A percentile compares a stretch with the other conserved stretches of the same genome.
Conservation (phyloP, 2,113 vertebrate species). For the Gasterosteus aculeatus region DNA sequence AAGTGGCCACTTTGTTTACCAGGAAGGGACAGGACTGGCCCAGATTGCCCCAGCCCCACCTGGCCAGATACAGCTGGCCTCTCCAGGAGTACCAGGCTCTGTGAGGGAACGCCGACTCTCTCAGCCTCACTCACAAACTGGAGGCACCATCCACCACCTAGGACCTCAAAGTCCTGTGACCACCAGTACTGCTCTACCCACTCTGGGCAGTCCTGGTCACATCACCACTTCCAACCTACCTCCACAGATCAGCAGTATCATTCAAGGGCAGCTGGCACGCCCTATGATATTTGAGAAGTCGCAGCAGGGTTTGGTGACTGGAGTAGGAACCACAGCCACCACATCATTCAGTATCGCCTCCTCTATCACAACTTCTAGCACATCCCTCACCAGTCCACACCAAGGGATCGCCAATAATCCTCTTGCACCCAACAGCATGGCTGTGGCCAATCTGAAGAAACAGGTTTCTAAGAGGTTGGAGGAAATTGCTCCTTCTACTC, state of each 20-base stretch:
- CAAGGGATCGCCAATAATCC: conserved; percentile 86
- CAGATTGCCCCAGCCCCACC: conserved; percentile 85
- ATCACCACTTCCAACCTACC: conserved; percentile 91
- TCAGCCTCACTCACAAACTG: conserved; percentile 92
- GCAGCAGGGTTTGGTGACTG: conserved; percentile 81
- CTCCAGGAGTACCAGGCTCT: conserved; percentile 78
- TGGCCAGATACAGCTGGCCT: conserved; percentile 84
- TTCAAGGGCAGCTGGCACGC: conserved; percentile 88
- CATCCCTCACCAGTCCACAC: conserved; percentile 85
- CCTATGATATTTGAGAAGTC: conserved; percentile 88
- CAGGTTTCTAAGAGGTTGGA: conserved; percentile 88
- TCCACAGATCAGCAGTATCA: conserved; percentile 93
- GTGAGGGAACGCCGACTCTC: conserved; percentile 87
- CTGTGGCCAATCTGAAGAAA: conserved; percentile 82
- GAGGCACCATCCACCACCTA: conserved; percentile 91
- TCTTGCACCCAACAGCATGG: conserved; percentile 77
- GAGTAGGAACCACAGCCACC: conserved; percentile 79
- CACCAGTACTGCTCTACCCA: conserved; percentile 79
- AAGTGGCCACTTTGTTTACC: conserved; percentile 88
- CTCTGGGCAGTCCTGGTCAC: conserved; percentile 86
- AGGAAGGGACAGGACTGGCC: conserved; percentile 88
- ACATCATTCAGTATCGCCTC: conserved; percentile 87
- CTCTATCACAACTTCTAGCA: conserved; percentile 88
- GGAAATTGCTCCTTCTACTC: conserved; percentile 91
- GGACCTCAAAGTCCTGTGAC: conserved; percentile 91